These are phyloP conservation scores for Eurois occulta DNA, from an alignment of 2,888 invertebrate genomes.

Conservation along the genomic window DNA sequence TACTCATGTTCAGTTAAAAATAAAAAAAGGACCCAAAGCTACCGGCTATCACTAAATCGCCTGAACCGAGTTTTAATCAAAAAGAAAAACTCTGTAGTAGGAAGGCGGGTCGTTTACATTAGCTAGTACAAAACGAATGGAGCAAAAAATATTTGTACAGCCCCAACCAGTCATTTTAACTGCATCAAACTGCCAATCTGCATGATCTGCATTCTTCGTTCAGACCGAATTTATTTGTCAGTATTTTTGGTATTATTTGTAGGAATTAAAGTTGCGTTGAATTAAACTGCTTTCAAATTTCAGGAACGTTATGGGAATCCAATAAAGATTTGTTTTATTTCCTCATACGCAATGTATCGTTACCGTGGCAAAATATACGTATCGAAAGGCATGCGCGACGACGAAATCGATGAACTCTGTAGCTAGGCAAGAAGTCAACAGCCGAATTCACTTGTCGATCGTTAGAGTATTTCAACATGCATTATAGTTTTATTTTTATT, in stretches of 20 bases:
- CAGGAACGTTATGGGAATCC: no score
- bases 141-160: not conserved
- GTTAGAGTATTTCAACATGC: no score
- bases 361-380: no score
- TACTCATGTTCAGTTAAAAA: not conserved
- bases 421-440: no score
- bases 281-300: no score
- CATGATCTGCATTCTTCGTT: not conserved
- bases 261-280: not conserved
- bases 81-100: not conserved
- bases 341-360: no score
- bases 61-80: not conserved
- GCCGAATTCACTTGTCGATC: no score
- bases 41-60: conserved; percentile 3
- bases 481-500: no score
- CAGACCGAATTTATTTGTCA: not conserved
- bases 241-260: not conserved
- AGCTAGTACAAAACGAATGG: not conserved
- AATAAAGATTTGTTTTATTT: no score
- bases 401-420: no score
- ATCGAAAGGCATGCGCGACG: no score
- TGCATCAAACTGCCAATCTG: not conserved
- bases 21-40: not conserved
- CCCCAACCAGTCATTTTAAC: not conserved
- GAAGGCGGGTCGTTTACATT: not conserved